Percentiles rank a stretch among this genome's conserved stretches.
These are phyloP conservation scores for Stramonita haemastoma DNA, from an alignment of 2,888 invertebrate species.

Conservation along the genomic window DNA sequence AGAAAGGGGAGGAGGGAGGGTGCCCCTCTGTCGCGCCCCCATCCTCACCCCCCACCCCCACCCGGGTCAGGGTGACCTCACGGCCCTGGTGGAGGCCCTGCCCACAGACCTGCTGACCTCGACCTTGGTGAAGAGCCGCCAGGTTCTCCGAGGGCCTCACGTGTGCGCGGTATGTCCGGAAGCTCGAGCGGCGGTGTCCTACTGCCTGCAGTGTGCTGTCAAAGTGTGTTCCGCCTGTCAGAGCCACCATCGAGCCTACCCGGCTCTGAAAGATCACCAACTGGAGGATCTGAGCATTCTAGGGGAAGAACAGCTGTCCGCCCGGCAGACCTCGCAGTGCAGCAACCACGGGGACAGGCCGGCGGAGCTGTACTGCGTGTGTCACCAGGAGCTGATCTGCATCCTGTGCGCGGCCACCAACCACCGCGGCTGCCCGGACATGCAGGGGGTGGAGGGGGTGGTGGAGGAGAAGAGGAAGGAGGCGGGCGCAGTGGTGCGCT, in stretches of 20 bases:
- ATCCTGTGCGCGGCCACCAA: not conserved
- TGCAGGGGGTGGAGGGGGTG: not conserved
- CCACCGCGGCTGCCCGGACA: not conserved
- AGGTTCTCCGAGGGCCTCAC: not conserved
- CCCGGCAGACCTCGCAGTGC: not conserved
- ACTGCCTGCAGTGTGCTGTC: conserved; percentile 6
- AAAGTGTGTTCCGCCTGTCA: not conserved
- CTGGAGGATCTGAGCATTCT: not conserved
- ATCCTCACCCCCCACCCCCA: not conserved
- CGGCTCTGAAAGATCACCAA: not conserved
- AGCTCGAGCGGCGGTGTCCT: not conserved
- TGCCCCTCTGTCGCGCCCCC: not conserved
- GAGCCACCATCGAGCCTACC: not conserved
- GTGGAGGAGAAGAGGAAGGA: not conserved
- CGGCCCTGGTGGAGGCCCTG: conserved; percentile 14
- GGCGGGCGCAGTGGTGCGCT: too few relatives aligned
- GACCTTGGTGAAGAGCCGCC: conserved; percentile 3
- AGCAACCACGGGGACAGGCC: not conserved
- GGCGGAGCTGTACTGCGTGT: conserved; percentile 19
- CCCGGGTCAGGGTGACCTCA: not conserved
- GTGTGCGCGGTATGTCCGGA: not conserved
- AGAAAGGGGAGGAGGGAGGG: not conserved
- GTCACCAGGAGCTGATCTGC: conserved; percentile 14
- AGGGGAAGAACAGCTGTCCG: too few relatives aligned
- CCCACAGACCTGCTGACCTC: not conserved